phyloP scores from a whole-genome alignment of 2,797 vertebrate genomes.

The Simalia tracyae region DNA sequence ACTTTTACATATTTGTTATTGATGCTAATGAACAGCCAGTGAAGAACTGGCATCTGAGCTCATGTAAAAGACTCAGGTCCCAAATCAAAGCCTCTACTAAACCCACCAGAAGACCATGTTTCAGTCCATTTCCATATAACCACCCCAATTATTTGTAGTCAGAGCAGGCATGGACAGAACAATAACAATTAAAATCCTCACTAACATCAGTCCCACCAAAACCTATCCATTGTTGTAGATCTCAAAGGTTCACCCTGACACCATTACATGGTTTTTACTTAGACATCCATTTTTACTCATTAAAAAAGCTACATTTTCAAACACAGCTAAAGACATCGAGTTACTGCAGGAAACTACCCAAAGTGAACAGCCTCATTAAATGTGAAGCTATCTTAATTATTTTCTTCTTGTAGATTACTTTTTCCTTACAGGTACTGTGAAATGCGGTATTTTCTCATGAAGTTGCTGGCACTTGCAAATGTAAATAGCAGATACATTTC shows the following conservation, averaged over 20 bases:
- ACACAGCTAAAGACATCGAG: conserved; percentile 27
- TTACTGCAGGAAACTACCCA: conserved; percentile 50
- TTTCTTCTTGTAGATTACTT: background rate
- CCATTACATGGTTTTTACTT: background rate
- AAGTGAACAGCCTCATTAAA: conserved; percentile 50
- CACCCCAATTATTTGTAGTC: background rate
- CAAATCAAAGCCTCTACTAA: background rate
- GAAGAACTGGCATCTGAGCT: background rate
- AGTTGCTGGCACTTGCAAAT: background rate
- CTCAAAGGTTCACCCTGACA: conserved; percentile 28
- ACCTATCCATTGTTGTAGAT: conserved; percentile 45
- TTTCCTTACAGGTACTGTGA: background rate
- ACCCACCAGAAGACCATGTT: background rate
- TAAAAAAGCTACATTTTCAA: conserved; percentile 22
- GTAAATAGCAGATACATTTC: background rate
- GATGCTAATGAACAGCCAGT: background rate
- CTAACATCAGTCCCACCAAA: conserved; percentile 36
- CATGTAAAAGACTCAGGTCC: background rate
- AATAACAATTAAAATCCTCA: background rate
- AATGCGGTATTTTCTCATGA: background rate
- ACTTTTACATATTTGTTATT: background rate
- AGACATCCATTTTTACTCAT: conserved; percentile 2
- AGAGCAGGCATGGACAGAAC: background rate
- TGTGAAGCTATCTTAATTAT: conserved; percentile 58
- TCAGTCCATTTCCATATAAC: background rate